A percentile compares a stretch with the other conserved stretches of the same genome.
Evolutionary conservation across 64 coral and sea anemone species (phyloP).

Genomic region (Acropora yongei): DNA sequence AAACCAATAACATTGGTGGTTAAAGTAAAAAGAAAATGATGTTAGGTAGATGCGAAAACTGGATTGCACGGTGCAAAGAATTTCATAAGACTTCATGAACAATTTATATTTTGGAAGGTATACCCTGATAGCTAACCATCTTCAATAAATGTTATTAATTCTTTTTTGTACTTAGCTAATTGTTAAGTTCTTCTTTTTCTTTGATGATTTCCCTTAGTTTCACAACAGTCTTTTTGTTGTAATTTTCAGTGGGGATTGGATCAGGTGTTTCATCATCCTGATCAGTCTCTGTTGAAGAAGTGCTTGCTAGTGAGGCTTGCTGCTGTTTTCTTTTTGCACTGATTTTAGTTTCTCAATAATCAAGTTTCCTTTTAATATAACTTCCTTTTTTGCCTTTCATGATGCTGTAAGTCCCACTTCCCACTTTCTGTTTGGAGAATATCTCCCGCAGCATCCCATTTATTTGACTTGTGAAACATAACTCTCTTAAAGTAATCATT

Average conservation of each 20-base stretch:
- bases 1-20: too few relatives aligned
- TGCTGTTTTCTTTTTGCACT: conserved; percentile 3
- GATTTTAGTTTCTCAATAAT: background rate
- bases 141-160: background rate
- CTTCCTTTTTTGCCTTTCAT: too few relatives aligned
- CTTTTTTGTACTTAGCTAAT: conserved; percentile 39
- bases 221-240: background rate
- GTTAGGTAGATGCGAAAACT: too few relatives aligned
- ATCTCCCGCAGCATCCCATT: conserved; percentile 63
- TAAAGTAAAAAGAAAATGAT: too few relatives aligned
- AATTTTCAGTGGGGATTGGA: conserved; percentile 6
- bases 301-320: background rate
- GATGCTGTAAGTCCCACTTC: background rate
- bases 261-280: background rate
- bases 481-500: conserved; percentile 58
- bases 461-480: conserved; percentile 64
- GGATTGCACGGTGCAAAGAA: too few relatives aligned
- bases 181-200: conserved; percentile 19
- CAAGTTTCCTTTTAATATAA: too few relatives aligned
- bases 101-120: background rate
- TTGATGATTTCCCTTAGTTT: conserved; percentile 57
- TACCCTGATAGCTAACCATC: background rate
- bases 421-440: conserved; percentile 52
- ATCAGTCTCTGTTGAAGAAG: background rate
- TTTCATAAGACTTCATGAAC: background rate